Conservation (phyloP, 2,113 vertebrate genomes). For the Mirza zaza region DNA sequence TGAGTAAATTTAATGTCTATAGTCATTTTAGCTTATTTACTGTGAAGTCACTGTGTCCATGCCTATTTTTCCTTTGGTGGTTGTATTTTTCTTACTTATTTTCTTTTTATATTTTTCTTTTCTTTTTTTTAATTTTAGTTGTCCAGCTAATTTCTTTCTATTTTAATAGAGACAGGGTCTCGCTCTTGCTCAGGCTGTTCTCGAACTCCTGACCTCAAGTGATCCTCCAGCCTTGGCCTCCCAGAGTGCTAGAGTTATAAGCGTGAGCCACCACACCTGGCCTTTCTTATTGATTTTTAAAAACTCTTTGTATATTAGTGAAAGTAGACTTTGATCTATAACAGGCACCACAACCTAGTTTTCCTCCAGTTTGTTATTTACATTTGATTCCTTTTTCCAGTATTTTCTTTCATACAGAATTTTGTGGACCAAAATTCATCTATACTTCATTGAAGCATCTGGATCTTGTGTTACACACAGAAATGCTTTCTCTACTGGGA, state of each 20-base stretch:
- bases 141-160: too few relatives aligned
- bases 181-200: too few relatives aligned
- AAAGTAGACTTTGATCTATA: background rate
- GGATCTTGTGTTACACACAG: background rate
- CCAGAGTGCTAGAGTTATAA: too few relatives aligned
- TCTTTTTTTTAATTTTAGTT: too few relatives aligned
- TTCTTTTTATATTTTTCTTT: background rate
- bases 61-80: background rate
- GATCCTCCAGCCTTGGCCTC: too few relatives aligned
- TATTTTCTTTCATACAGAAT: slow-evolving; percentile 28
- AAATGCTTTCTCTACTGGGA: background rate
- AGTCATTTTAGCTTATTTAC: slow-evolving; percentile 26
- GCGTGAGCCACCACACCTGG: too few relatives aligned
- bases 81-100: slow-evolving; percentile 46
- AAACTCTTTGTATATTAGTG: slow-evolving; percentile 29
- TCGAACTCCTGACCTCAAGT: too few relatives aligned
- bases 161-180: too few relatives aligned
- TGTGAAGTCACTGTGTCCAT: background rate
- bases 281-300: slow-evolving; percentile 52
- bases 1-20: background rate
- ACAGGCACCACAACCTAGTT: background rate
- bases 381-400: background rate
- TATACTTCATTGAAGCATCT: background rate
- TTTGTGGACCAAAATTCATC: background rate
- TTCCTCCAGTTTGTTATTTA: slow-evolving; percentile 32